Evolutionary conservation across 1,140 invertebrate species (phyloP), one percentile per base, ranked within the genome.

Genomic region (Glossosoma conforme): DNA sequence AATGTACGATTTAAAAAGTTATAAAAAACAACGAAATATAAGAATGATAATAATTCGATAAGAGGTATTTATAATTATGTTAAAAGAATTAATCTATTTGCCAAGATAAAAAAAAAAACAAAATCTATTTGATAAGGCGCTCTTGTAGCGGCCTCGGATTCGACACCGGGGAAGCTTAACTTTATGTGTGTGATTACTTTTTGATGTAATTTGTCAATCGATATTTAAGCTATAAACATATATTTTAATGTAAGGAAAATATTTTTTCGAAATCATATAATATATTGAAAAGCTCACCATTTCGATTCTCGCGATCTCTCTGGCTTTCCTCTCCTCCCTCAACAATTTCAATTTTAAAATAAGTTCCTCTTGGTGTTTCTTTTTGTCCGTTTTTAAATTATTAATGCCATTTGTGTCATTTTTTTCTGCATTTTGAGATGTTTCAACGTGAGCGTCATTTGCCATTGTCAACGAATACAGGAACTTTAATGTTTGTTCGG

Each of bases 301-400:
- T 20, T 52, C 17, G 10, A 44, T 35, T 32, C 50, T 37, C 5
- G 42, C 50, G 15, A 43, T 43, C 14, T 52, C 42, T 9, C 28
- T 36, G 3, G 35, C 30, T 14, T 44, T 52, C 21, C 50, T 44
- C 17, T 52, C 50, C 13, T 52, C 50, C 19, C 50, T 44, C 18
- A 44, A 28, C 22, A 38, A 17, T 32, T 52, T 44, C 6, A 45
- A 24, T 40, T 40, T 37, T 14, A 44, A 45, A 13, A 38, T 44
- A 2, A 52, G 10, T 40, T 52, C 50, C 13, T 45, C 42, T 22
- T 38, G n/a, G 21, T 52, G 24, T 4, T 17, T 11, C 24, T 45
- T 11, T 13, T 44, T 52, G 14, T 52, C 50, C 36, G 30, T 22
- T 14, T 35, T 45, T 21, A n/a, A n/a, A n/a, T n/a, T n/a, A n/a